A percentile compares a stretch with the other conserved stretches of the same genome.
These are phyloP conservation scores for Diadegma fenestrale DNA, from an alignment of 2,888 invertebrate genomes.

Conservation along the genomic window DNA sequence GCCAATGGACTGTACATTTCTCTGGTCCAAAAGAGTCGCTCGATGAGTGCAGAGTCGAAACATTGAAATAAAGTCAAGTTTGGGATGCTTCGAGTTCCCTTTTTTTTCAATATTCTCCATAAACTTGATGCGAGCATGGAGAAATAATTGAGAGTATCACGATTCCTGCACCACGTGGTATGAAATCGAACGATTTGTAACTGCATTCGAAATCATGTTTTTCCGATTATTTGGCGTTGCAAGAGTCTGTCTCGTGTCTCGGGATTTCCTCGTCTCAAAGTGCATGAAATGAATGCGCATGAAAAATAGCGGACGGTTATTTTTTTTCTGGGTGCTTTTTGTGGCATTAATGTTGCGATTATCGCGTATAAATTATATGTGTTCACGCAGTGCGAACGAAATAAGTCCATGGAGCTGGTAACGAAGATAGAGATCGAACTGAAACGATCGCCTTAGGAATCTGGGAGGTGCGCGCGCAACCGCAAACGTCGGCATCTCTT, in stretches of 20 bases:
- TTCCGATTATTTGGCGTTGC: neutral
- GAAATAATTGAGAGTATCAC: neutral
- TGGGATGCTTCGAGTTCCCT: neutral
- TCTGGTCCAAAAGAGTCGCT: neutral
- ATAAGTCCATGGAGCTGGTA: slow-evolving; percentile 20
- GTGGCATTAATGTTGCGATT: slow-evolving; percentile 38
- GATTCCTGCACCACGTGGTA: neutral
- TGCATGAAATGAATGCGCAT: neutral
- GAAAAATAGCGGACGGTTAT: slow-evolving; percentile 18
- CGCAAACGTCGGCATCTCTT: slow-evolving; percentile 26
- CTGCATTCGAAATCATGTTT: neutral
- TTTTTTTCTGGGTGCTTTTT: slow-evolving; percentile 2
- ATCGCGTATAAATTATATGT: slow-evolving; percentile 34
- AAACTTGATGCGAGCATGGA: neutral
- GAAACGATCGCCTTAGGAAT: slow-evolving; percentile 63
- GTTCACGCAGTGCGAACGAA: neutral
- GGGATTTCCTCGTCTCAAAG: neutral
- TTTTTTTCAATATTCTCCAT: neutral
- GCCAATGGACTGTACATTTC: neutral
- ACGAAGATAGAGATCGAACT: slow-evolving; percentile 65
- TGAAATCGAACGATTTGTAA: neutral
- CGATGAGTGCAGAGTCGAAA: neutral
- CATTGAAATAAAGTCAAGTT: neutral
- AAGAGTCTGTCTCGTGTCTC: neutral
- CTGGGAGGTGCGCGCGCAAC: slow-evolving; percentile 40